These are phyloP conservation scores for Cheilosia vulpina DNA, from an alignment of 2,888 invertebrate species.

Conservation along the genomic window DNA sequence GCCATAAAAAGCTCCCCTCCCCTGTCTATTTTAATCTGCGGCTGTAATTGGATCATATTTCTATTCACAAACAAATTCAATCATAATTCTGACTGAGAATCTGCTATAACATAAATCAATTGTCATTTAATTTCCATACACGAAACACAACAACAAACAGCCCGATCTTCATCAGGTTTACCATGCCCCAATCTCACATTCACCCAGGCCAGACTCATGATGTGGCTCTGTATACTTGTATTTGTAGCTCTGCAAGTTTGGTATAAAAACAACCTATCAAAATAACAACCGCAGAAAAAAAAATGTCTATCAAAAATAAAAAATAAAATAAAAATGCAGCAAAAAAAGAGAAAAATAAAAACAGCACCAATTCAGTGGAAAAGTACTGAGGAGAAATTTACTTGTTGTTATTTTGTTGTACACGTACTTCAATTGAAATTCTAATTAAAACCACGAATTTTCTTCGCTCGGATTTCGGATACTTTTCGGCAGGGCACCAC, in stretches of 20 bases:
- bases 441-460: constrained; percentile 63
- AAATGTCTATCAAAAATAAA: background rate
- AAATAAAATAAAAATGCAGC: constrained; percentile 7
- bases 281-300: constrained; percentile 19
- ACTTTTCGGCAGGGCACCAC: constrained; percentile 8
- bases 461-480: constrained; percentile 39
- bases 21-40: background rate
- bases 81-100: too few relatives aligned
- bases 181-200: constrained; percentile 11
- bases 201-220: constrained; percentile 8
- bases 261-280: constrained; percentile 21
- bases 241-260: background rate
- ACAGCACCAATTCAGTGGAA: constrained; percentile 48
- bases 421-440: constrained; percentile 56
- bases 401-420: constrained; percentile 50
- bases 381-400: constrained; percentile 69
- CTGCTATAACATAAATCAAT: too few relatives aligned
- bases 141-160: constrained; percentile 2
- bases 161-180: constrained; percentile 17
- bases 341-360: constrained; percentile 26
- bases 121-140: background rate
- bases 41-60: constrained; percentile 33
- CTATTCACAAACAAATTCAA: too few relatives aligned
- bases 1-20: constrained; percentile 32
- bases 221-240: background rate